These are phyloP conservation scores for Parasteatoda tepidariorum DNA, from an alignment of 1,140 invertebrate species.

Conservation along the genomic window DNA sequence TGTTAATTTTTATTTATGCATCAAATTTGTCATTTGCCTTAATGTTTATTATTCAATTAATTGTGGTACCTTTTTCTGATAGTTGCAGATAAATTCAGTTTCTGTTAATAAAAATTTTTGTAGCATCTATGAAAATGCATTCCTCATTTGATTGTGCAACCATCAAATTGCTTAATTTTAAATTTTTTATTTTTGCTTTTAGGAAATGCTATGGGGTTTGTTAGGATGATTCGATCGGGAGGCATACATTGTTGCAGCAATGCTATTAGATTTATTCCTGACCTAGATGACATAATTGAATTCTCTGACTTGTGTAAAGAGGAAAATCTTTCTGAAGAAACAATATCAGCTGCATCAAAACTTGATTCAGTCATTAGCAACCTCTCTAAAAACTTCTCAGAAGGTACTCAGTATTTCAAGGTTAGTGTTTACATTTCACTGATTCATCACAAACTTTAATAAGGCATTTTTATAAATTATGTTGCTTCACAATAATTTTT, in stretches of 20 bases:
- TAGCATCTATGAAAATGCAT: too few species aligned
- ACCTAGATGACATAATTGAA: slow-evolving; percentile 78
- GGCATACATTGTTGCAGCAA: slow-evolving; percentile 92
- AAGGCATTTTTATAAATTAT: neutral
- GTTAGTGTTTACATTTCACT: slow-evolving; percentile 67
- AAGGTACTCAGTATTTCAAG: slow-evolving; percentile 96
- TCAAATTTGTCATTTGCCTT: too few species aligned
- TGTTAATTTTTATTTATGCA: too few species aligned
- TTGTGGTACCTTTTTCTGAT: too few species aligned
- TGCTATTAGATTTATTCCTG: slow-evolving; percentile 89
- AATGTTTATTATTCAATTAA: too few species aligned
- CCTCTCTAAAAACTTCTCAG: slow-evolving; percentile 87
- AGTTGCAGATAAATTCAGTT: too few species aligned
- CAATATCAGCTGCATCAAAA: slow-evolving; percentile 76
- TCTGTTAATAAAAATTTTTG: too few species aligned
- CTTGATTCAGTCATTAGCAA: slow-evolving; percentile 83
- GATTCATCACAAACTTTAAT: neutral
- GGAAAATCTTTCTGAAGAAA: slow-evolving; percentile 72
- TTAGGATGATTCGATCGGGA: slow-evolving; percentile 93
- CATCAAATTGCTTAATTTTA: too few species aligned
- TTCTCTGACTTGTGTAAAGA: slow-evolving; percentile 73
- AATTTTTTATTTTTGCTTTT: slow-evolving; percentile 7
- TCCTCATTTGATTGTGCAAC: too few species aligned
- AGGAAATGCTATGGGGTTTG: slow-evolving; percentile 96
- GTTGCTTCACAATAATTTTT: slow-evolving; percentile 7